A percentile compares a stretch with the other conserved stretches of the same genome.
Conservation (phyloP, 2,888 invertebrate species). For the Andrena fulva region DNA sequence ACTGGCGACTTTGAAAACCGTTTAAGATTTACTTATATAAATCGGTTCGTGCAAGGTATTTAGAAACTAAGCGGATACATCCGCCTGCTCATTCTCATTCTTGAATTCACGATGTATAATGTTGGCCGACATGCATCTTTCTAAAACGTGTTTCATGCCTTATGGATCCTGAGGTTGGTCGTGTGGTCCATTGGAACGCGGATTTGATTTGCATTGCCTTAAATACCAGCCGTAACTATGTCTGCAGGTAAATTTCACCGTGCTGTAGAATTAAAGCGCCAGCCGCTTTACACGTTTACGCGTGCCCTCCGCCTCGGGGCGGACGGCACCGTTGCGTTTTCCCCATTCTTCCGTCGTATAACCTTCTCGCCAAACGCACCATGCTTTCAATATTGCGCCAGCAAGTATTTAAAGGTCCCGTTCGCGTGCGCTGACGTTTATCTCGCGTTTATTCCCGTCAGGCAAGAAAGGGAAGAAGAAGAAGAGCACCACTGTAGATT, state of each 20-base stretch:
- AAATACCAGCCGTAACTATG: slow-evolving; percentile 77
- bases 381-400: slow-evolving; percentile 77
- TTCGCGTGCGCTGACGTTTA: neutral
- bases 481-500: slow-evolving; percentile 90
- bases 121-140: slow-evolving; percentile 54
- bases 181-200: slow-evolving; percentile 63
- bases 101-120: neutral
- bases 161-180: slow-evolving; percentile 66
- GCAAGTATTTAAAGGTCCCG: slow-evolving; percentile 3
- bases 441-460: slow-evolving; percentile 59
- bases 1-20: neutral
- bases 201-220: slow-evolving; percentile 72
- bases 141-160: slow-evolving; percentile 59
- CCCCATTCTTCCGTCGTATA: slow-evolving; percentile 72
- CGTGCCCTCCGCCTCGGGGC: neutral
- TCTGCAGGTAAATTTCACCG: slow-evolving; percentile 76
- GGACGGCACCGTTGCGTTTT: slow-evolving; percentile 6
- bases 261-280: neutral
- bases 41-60: neutral
- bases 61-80: neutral
- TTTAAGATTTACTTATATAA: neutral
- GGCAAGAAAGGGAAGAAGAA: slow-evolving; percentile 95
- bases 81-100: neutral
- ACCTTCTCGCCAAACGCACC: slow-evolving; percentile 75
- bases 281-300: neutral